phyloP scores from a whole-genome alignment of 2,888 invertebrate genomes.

The Stenoptilia bipunctidactyla region DNA sequence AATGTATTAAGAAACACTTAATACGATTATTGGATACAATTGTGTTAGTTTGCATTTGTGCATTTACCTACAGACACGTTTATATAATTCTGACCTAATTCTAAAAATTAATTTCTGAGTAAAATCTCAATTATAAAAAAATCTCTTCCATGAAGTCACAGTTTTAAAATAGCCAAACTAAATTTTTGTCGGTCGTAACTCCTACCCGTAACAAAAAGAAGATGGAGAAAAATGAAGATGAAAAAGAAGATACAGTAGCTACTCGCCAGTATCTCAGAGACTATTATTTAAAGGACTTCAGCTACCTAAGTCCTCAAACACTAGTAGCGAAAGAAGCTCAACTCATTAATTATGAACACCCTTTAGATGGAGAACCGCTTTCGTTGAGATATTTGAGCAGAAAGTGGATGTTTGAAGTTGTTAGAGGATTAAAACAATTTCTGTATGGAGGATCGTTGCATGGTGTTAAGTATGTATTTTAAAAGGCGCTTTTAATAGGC shows the following conservation, averaged over 20 bases:
- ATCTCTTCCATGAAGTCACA: too few species aligned
- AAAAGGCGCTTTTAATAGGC: too few species aligned
- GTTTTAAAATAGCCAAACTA: too few species aligned
- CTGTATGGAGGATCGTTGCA: conserved; percentile 56
- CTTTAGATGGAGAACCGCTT: neutral
- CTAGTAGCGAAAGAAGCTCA: conserved; percentile 11
- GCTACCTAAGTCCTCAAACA: conserved; percentile 41
- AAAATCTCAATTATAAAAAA: too few species aligned
- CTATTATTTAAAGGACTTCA: conserved; percentile 48
- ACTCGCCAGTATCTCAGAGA: conserved; percentile 33
- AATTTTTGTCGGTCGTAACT: too few species aligned
- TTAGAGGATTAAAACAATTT: conserved; percentile 49
- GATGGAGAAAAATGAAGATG: conserved; percentile 5
- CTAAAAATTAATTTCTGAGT: too few species aligned
- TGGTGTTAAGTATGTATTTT: conserved; percentile 59
- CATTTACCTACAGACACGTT: too few species aligned
- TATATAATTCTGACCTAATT: too few species aligned
- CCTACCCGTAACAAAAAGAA: too few species aligned
- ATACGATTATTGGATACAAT: too few species aligned
- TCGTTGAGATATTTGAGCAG: conserved; percentile 23
- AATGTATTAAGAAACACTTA: too few species aligned
- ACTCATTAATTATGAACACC: neutral
- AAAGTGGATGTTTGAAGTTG: conserved; percentile 39
- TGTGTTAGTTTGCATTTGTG: too few species aligned
- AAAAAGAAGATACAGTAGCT: conserved; percentile 18